These are phyloP conservation scores for Sarcophaga subvicina DNA, from an alignment of 2,888 invertebrate species.

Conservation along the genomic window DNA sequence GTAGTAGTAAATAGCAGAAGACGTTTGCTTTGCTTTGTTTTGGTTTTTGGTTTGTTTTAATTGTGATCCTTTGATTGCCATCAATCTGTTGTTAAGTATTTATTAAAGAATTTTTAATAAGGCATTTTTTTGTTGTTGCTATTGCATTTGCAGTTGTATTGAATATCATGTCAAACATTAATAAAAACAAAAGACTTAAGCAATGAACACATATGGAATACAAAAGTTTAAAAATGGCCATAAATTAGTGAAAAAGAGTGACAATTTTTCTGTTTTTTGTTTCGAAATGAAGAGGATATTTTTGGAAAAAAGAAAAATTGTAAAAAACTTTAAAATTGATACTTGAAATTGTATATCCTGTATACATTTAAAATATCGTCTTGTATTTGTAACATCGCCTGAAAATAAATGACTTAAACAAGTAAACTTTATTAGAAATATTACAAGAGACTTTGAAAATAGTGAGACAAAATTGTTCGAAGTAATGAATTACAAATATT, in stretches of 20 bases:
- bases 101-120: conserved; percentile 65
- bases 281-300: no score
- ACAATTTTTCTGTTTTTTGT: background rate
- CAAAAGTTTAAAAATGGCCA: background rate
- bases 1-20: background rate
- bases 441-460: no score
- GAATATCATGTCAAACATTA: conserved; percentile 26
- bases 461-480: no score
- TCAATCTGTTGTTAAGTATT: conserved; percentile 68
- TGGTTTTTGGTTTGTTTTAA: conserved; percentile 59
- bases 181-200: conserved; percentile 36
- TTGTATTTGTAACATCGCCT: no score
- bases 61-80: conserved; percentile 70
- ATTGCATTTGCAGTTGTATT: background rate
- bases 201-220: background rate
- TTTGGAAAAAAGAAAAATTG: no score
- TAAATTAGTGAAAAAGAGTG: background rate
- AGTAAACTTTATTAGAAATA: no score
- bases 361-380: no score
- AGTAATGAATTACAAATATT: no score
- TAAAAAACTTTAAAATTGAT: no score
- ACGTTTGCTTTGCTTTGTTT: conserved; percentile 23
- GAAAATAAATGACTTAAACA: no score
- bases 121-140: background rate
- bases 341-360: no score